These are phyloP conservation scores for Nothobranchius furzeri DNA, from an alignment of 2,113 vertebrate genomes.

Conservation along the genomic window DNA sequence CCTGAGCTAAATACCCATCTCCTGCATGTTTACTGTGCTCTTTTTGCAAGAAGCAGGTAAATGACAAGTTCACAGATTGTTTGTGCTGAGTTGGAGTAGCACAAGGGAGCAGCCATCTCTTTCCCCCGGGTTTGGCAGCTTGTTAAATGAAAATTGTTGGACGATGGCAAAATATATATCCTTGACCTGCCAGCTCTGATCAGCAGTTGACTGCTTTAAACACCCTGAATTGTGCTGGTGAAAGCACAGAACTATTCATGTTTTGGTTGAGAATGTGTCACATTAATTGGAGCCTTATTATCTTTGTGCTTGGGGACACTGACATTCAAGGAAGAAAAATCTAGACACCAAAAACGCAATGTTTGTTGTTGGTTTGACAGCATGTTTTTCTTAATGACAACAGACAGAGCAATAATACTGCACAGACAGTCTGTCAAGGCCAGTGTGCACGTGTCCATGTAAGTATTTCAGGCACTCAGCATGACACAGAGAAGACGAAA, in stretches of 20 bases:
- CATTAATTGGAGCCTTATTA: slow-evolving; percentile 64
- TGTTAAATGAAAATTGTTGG: slow-evolving; percentile 34
- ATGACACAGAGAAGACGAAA: slow-evolving; percentile 11
- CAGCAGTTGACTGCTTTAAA: slow-evolving; percentile 48
- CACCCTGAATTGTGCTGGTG: slow-evolving; percentile 50
- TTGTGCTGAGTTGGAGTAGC: slow-evolving; percentile 20
- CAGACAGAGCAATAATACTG: slow-evolving; percentile 61
- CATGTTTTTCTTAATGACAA: slow-evolving; percentile 72
- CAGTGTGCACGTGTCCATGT: slow-evolving; percentile 5
- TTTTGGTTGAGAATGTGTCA: slow-evolving; percentile 57
- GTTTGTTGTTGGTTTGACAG: slow-evolving; percentile 51
- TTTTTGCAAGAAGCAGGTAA: slow-evolving; percentile 10
- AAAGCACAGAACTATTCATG: slow-evolving; percentile 51
- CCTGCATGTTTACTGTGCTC: slow-evolving; percentile 5
- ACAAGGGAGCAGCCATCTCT: slow-evolving; percentile 26
- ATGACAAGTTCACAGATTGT: slow-evolving; percentile 19
- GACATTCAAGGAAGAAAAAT: slow-evolving; percentile 37
- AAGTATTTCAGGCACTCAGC: slow-evolving; percentile 10
- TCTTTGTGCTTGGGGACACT: slow-evolving; percentile 47
- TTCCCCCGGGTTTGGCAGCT: slow-evolving; percentile 36
- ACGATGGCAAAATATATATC: slow-evolving; percentile 28
- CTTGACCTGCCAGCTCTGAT: slow-evolving; percentile 69
- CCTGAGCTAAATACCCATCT: slow-evolving; percentile 29
- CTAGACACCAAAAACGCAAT: slow-evolving; percentile 25
- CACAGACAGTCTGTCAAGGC: slow-evolving; percentile 19